Evolutionary conservation across 2,797 vertebrate genomes (phyloP), one percentile per base, ranked within the genome.

Genomic region (Odontamblyopus rebecca): DNA sequence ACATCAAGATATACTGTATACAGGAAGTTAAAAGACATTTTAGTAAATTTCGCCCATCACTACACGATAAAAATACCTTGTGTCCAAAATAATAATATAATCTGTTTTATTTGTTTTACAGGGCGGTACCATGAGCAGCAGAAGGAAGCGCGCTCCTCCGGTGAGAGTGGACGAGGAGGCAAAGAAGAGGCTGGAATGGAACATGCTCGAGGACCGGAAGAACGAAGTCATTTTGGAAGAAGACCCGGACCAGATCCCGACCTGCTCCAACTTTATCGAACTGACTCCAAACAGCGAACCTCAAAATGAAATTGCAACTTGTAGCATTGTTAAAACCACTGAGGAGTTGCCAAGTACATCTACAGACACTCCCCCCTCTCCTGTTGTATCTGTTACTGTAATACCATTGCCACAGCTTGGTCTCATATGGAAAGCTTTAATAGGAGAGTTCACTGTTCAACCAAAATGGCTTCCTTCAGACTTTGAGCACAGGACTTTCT

Each of bases 161-260:
- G 93, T 96, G 72, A 95, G 90, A 89, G 87, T 98, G 72, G 95
- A 96, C 19, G 96, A 98, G 56, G 95, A 96, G 6, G 93, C 92
- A 68, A 97, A 95, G 84, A 95, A 92, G 80, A 93, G 80, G 77
- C 88, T 98, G 41, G 89, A 93, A 64, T 99, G 98, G 98, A 96
- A 96, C 84, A 99, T 99, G 98, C 88, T 96, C n/a, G 96, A 99
- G 60, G 95, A 98, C 80, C 87, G 95, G 16, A 94, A 85, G 80
- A 91, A 90, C 27, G 93, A 94, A 35, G 89, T 82, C 1, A 86
- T 86, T 68, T 89, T 82, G n/a, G 91, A 86, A 3, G 27, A 67
- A 15, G 90, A 73, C 0, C 35, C 68, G 0, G 79, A 76, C 19
- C 79, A 79, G 69, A 76, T 71, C 67, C 75, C 86, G 0, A 83